Conservation (phyloP, 2,888 invertebrate species). For the Cynaeus angustus region DNA sequence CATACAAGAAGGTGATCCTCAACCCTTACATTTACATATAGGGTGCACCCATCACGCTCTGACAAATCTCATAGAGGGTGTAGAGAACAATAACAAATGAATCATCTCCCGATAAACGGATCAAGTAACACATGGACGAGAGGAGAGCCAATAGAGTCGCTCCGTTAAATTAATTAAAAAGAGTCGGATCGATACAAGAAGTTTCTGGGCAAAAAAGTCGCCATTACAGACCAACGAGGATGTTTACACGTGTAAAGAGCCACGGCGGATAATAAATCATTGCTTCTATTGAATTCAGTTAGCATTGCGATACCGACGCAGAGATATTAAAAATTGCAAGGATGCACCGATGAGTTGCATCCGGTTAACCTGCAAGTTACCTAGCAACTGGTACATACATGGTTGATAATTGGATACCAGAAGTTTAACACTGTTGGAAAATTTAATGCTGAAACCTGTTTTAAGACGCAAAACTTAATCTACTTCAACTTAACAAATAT, state of each 20-base stretch:
- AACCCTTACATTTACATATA: conserved; percentile 47
- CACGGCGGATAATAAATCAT: conserved; percentile 1
- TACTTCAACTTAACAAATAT: neutral
- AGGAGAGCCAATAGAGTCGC: conserved; percentile 65
- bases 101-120: conserved; percentile 69
- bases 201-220: conserved; percentile 14
- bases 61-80: conserved; percentile 32
- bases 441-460: neutral
- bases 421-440: conserved; percentile 2
- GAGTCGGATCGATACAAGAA: conserved; percentile 15
- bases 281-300: conserved; percentile 2
- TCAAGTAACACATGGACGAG: conserved; percentile 69
- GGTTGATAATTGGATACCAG: conserved; percentile 10
- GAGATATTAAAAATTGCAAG: conserved; percentile 17
- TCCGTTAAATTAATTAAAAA: conserved; percentile 36
- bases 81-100: conserved; percentile 68
- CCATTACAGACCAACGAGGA: conserved; percentile 7
- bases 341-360: conserved; percentile 19
- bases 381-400: conserved; percentile 11
- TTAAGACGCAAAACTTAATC: no score
- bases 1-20: conserved; percentile 9
- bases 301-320: conserved; percentile 3
- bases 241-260: conserved; percentile 3
- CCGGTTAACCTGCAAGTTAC: conserved; percentile 12
- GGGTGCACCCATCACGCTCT: conserved; percentile 12